Conservation (phyloP, 2,113 vertebrate species). For the Phoenicopterus ruber region DNA sequence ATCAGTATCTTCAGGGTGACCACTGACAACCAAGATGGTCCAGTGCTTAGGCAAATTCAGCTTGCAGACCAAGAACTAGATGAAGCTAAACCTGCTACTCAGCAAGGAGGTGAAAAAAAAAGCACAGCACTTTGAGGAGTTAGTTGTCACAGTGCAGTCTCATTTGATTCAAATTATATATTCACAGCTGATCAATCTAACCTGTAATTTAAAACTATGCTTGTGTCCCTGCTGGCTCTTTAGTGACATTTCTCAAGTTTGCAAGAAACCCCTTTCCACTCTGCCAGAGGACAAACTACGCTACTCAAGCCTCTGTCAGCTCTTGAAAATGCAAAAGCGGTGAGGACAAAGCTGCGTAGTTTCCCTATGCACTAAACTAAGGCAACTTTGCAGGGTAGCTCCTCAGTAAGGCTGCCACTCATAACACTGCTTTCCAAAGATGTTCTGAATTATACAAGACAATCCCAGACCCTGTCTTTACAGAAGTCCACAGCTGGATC, state of each 20-base stretch:
- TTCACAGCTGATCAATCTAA: neutral
- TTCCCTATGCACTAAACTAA: neutral
- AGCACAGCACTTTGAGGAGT: neutral
- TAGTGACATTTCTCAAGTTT: neutral
- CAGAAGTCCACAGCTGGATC: neutral
- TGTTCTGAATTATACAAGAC: neutral
- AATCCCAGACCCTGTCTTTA: neutral
- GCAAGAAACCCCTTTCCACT: neutral
- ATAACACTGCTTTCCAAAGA: neutral
- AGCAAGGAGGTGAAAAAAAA: neutral
- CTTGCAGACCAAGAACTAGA: neutral
- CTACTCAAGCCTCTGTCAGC: neutral
- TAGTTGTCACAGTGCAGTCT: neutral
- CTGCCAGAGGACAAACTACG: neutral
- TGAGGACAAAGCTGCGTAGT: rapidly evolving
- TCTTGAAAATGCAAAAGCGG: neutral
- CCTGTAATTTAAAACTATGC: neutral
- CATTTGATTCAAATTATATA: neutral
- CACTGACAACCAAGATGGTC: neutral
- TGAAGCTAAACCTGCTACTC: neutral
- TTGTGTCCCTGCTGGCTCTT: neutral
- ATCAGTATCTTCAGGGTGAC: neutral
- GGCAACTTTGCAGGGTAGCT: neutral
- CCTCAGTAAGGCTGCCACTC: neutral
- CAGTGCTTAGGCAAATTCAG: neutral